Evolutionary conservation across 2,797 vertebrate species (phyloP).

Genomic region (Hemitrygon akajei): DNA sequence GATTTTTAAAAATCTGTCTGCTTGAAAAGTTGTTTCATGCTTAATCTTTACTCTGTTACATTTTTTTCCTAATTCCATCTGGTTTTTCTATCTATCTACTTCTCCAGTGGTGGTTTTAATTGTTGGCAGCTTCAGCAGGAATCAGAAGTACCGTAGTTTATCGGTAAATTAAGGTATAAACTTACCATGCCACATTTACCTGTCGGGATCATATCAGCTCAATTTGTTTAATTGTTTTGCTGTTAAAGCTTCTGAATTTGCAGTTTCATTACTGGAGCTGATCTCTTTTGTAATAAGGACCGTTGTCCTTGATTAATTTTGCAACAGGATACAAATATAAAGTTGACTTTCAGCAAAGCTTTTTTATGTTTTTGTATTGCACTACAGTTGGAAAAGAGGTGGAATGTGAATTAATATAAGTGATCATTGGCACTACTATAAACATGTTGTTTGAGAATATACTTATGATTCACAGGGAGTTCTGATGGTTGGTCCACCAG

Average conservation of each 20-base stretch:
- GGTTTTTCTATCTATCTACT: neutral
- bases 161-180: neutral
- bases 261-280: neutral
- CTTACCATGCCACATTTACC: neutral
- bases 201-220: neutral
- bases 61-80: neutral
- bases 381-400: neutral
- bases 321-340: neutral
- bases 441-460: neutral
- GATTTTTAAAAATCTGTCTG: too few species aligned
- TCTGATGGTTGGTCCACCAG: conserved; percentile 94
- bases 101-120: neutral
- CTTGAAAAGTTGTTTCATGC: neutral
- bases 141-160: neutral
- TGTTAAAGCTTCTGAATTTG: neutral
- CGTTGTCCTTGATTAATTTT: neutral
- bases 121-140: neutral
- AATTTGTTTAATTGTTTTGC: neutral
- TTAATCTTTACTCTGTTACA: neutral
- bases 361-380: neutral
- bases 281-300: neutral
- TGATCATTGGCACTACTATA: neutral
- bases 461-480: conserved; percentile 67
- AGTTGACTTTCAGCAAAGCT: neutral
- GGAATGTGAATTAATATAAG: neutral